These are phyloP conservation scores for Gymnocypris eckloni DNA, from an alignment of 2,797 vertebrate species.

Conservation along the genomic window DNA sequence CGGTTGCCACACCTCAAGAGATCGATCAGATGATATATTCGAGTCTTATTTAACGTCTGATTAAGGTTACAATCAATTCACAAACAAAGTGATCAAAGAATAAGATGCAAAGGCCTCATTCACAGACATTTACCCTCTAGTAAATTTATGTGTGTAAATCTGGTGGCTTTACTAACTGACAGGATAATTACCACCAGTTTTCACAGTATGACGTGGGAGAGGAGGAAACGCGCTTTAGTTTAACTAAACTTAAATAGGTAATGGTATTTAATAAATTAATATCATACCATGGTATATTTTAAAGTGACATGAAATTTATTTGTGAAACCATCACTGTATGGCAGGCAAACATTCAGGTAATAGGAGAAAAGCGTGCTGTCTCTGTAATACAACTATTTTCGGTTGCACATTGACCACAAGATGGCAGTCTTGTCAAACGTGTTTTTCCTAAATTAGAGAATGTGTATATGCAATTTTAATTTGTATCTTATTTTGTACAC, in stretches of 20 bases:
- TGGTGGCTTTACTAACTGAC: background rate
- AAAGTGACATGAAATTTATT: background rate
- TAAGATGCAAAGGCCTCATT: background rate
- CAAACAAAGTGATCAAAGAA: background rate
- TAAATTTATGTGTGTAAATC: background rate
- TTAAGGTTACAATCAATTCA: background rate
- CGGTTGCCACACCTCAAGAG: too few relatives aligned
- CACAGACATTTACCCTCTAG: background rate
- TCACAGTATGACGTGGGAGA: background rate
- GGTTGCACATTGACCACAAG: slow-evolving; percentile 9
- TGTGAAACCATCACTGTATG: background rate
- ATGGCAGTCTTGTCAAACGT: background rate
- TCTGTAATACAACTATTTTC: background rate
- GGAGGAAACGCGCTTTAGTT: background rate
- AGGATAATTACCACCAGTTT: background rate
- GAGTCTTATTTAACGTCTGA: background rate
- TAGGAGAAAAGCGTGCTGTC: background rate
- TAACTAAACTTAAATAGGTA: background rate
- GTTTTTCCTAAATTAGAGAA: background rate
- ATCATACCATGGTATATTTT: background rate
- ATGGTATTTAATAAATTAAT: background rate
- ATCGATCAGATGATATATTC: background rate
- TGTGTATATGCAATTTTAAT: background rate
- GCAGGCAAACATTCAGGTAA: background rate
- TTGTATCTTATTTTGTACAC: background rate